Evolutionary conservation across 1,140 invertebrate genomes (phyloP), one percentile per base, ranked within the genome.

Genomic region (Drosophila mauritiana): DNA sequence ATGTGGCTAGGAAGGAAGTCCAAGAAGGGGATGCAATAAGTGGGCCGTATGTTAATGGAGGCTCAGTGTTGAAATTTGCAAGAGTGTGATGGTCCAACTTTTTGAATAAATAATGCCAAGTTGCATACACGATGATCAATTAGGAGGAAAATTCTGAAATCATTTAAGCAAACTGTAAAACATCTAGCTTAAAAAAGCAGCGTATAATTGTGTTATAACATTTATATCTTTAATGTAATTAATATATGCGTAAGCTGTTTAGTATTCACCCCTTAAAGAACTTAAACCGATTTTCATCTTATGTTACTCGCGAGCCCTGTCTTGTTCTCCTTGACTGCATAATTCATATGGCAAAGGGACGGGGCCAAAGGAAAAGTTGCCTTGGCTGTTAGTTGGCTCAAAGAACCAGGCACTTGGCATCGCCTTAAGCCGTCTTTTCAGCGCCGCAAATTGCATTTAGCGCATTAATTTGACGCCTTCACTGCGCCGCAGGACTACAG

Each of bases 401-500:
- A 61, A 49, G 68, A 55, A 17, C 54, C n/a, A 43, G 25, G 49
- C 53, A 67, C 73, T 81, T 81, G 67, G 56, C 43, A 48, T 76
- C 45, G 61, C 57, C 70, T 80, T 80, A 72, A 77, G 58, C 51
- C 73, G 55, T 36, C 64, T 63, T 69, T 84, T 65, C 65, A 43
- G 46, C 42, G 48, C 78, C 61, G 17, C 78, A 78, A 78, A 86
- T 86, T 86, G 83, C 82, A 86, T 86, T 86, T 86, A 76, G 79
- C 64, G 64, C 73, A 70, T 88, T 86, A 86, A 86, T 86, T 86
- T 86, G 25, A 45, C 59, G 49, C 55, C 61, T 62, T 63, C 61
- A 27, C 78, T 40, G 49, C 22, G 53, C 58, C 36, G 15, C 10
- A n/a, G 37, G 39, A 40, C 37, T 42, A 11, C 15, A 13, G 52